Conservation (phyloP, 1,140 invertebrate species). For the Drosophila nikananu region DNA sequence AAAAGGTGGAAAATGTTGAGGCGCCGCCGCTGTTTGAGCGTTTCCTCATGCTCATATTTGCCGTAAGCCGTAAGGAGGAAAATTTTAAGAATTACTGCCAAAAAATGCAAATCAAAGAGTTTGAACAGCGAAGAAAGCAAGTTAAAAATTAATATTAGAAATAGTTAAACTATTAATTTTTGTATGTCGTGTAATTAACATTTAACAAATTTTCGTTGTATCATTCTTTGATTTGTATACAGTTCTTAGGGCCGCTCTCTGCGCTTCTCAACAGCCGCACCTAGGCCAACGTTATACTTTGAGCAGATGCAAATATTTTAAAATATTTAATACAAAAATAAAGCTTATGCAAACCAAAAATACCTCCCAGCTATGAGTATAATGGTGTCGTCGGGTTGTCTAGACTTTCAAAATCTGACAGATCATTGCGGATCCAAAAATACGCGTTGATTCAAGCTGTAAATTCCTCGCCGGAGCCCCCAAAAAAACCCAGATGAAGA, state of each 20-base stretch:
- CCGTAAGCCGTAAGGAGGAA: not conserved
- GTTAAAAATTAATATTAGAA: not conserved
- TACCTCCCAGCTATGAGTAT: slow-evolving; percentile 14
- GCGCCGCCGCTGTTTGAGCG: slow-evolving; percentile 44
- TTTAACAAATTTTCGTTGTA: not conserved
- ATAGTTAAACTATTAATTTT: not conserved
- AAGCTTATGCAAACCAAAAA: slow-evolving; percentile 7
- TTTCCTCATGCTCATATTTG: slow-evolving; percentile 32
- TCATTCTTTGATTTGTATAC: not conserved
- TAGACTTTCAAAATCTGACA: slow-evolving; percentile 62
- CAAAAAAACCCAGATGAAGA: slow-evolving; percentile 20
- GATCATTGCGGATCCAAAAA: slow-evolving; percentile 66
- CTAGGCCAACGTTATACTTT: slow-evolving; percentile 17
- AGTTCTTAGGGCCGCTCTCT: slow-evolving; percentile 3
- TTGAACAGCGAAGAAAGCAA: not conserved
- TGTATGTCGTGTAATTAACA: not conserved
- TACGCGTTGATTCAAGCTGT: slow-evolving; percentile 59
- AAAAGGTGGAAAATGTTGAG: slow-evolving; percentile 34
- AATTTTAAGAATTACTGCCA: slow-evolving; percentile 14
- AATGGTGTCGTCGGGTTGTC: slow-evolving; percentile 51
- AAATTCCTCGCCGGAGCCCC: slow-evolving; percentile 22
- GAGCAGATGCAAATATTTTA: slow-evolving; percentile 48
- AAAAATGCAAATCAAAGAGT: slow-evolving; percentile 1
- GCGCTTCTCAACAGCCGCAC: slow-evolving; percentile 3
- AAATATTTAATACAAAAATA: not conserved